Conservation (phyloP, 2,888 invertebrate genomes). For the Drosophila kokeensis region DNA sequence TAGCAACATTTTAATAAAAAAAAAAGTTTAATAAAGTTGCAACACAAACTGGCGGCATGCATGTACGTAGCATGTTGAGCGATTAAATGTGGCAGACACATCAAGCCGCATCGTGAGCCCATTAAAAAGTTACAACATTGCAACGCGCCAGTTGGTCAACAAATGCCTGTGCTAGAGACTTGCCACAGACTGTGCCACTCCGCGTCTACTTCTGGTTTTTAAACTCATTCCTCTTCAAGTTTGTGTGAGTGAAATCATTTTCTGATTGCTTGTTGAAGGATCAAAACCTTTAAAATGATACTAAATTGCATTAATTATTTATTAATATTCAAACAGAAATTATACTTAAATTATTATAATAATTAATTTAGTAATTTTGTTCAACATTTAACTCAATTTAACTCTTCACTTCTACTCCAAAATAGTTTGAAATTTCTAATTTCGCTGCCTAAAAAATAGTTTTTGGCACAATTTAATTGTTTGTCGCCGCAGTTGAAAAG, state of each 20-base stretch:
- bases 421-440: background rate
- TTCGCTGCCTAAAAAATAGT: background rate
- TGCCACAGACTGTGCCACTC: constrained; percentile 41
- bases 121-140: constrained; percentile 61
- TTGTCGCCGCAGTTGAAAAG: background rate
- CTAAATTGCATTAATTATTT: background rate
- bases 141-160: constrained; percentile 51
- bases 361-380: background rate
- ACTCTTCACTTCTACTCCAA: background rate
- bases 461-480: constrained; percentile 5
- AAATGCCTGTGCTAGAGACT: constrained; percentile 47
- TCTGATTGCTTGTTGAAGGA: background rate
- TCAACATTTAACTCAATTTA: background rate
- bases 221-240: constrained; percentile 8
- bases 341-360: background rate
- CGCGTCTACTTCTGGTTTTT: constrained; percentile 16
- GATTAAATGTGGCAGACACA: constrained; percentile 12
- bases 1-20: constrained; percentile 46
- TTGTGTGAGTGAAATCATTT: constrained; percentile 1
- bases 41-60: constrained; percentile 23
- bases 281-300: background rate
- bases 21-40: constrained; percentile 55
- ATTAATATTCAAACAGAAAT: background rate
- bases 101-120: constrained; percentile 16
- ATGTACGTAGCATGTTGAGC: background rate